A percentile compares a stretch with the other conserved stretches of the same genome.
Evolutionary conservation across 2,797 vertebrate species (phyloP).

Genomic region (Arrhamphus sclerolepis): DNA sequence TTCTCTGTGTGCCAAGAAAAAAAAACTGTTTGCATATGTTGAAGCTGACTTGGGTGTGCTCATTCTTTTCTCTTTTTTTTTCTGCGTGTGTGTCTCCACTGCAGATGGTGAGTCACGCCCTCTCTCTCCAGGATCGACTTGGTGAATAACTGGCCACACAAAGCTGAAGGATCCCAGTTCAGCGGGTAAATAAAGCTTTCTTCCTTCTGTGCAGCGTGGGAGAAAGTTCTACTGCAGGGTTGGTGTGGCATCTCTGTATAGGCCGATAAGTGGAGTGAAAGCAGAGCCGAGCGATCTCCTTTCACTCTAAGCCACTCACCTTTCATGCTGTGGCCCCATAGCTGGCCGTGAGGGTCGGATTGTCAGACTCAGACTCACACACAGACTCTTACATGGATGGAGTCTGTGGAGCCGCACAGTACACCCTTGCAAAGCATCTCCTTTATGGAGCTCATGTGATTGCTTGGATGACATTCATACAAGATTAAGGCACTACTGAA

Average conservation of each 20-base stretch:
- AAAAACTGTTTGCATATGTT: conserved; percentile 4
- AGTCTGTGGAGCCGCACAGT: conserved; percentile 17
- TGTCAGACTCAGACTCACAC: conserved; percentile 43
- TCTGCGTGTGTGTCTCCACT: conserved; percentile 52
- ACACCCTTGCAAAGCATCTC: conserved; percentile 32
- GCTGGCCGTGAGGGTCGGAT: conserved; percentile 43
- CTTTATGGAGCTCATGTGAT: conserved; percentile 40
- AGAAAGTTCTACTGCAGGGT: conserved; percentile 60
- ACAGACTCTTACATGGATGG: conserved; percentile 37
- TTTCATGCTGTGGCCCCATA: conserved; percentile 74
- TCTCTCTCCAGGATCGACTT: conserved; percentile 48
- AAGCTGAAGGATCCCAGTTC: conserved; percentile 66
- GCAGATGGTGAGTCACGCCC: conserved; percentile 78
- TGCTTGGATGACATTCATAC: conserved; percentile 46
- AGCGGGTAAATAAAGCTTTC: conserved; percentile 62
- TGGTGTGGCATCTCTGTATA: conserved; percentile 48
- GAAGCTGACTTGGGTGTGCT: conserved; percentile 43
- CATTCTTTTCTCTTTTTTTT: conserved; percentile 28
- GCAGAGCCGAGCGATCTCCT: conserved; percentile 72
- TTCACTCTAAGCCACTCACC: conserved; percentile 70
- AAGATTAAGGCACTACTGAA: conserved; percentile 38
- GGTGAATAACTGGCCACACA: conserved; percentile 63
- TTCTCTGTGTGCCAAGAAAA: not conserved
- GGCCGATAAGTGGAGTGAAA: conserved; percentile 72
- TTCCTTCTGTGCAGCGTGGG: conserved; percentile 58